A percentile compares a stretch with the other conserved stretches of the same genome.
Evolutionary conservation across 2,113 vertebrate species (phyloP).

Genomic region (Aspiorhynchus laticeps): DNA sequence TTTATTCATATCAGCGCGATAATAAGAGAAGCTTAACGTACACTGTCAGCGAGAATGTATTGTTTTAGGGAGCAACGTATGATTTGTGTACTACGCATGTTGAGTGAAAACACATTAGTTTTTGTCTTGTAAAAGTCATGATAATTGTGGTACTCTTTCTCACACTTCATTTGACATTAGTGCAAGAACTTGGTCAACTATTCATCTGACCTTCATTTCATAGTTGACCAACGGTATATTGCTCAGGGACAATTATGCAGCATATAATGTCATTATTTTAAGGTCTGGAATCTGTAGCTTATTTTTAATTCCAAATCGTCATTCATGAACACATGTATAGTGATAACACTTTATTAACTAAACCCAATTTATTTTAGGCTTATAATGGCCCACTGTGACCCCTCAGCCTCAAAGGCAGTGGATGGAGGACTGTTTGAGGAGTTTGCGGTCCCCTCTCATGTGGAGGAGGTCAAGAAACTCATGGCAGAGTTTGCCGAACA

Average conservation of each 20-base stretch:
- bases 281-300: too few species aligned
- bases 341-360: not conserved
- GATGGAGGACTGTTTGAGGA: conserved; percentile 71
- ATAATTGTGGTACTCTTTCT: not conserved
- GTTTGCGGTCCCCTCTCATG: conserved; percentile 74
- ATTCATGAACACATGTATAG: not conserved
- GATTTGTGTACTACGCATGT: not conserved
- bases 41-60: not conserved
- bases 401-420: conserved; percentile 55
- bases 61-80: not conserved
- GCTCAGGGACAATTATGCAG: not conserved
- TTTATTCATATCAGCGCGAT: not conserved
- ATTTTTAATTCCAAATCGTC: not conserved
- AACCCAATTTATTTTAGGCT: not conserved
- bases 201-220: not conserved
- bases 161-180: not conserved
- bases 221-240: not conserved
- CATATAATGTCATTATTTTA: not conserved
- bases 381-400: conserved; percentile 69
- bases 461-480: conserved; percentile 70
- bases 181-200: not conserved
- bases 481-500: conserved; percentile 79
- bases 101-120: not conserved
- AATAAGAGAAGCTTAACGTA: not conserved
- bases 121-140: not conserved